Percentiles rank a stretch among this genome's conserved stretches.
These are phyloP conservation scores for Manacus vitellinus DNA, from an alignment of 2,113 vertebrate species.

Conservation along the genomic window DNA sequence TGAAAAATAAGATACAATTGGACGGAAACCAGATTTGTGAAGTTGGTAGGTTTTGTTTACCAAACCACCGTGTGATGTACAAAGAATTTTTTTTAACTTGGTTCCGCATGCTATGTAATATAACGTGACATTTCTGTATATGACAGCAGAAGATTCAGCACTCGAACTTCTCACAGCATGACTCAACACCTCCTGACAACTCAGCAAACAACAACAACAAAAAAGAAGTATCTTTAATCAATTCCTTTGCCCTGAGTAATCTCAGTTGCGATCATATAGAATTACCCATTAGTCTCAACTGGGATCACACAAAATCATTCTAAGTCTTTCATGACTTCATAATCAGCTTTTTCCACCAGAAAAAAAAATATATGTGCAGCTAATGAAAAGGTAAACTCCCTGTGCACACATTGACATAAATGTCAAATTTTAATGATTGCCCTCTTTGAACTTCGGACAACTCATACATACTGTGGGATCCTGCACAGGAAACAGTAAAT, in stretches of 20 bases:
- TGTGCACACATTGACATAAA: constrained; percentile 59
- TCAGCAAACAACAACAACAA: constrained; percentile 28
- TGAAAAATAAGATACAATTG: background rate
- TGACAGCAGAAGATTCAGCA: constrained; percentile 29
- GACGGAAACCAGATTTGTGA: background rate
- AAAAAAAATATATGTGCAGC: background rate
- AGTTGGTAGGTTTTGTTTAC: constrained; percentile 19
- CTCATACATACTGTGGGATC: constrained; percentile 12
- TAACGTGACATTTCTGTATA: background rate
- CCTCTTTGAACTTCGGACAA: constrained; percentile 51
- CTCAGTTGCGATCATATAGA: background rate
- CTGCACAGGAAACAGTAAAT: constrained; percentile 54
- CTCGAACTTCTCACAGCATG: background rate
- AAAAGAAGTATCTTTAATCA: constrained; percentile 1
- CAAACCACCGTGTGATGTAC: background rate
- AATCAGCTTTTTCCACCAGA: background rate
- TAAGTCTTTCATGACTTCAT: constrained; percentile 42
- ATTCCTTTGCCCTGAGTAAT: constrained; percentile 9
- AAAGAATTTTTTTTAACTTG: background rate
- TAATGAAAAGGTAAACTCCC: constrained; percentile 66
- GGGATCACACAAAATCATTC: constrained; percentile 21
- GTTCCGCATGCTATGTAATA: background rate
- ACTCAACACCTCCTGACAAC: constrained; percentile 51
- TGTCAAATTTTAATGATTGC: constrained; percentile 69
- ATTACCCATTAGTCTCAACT: constrained; percentile 11